Evolutionary conservation across 37 sponge, comb jelly and placozoan species (phyloP).

Genomic region (Oopsacas minuta): DNA sequence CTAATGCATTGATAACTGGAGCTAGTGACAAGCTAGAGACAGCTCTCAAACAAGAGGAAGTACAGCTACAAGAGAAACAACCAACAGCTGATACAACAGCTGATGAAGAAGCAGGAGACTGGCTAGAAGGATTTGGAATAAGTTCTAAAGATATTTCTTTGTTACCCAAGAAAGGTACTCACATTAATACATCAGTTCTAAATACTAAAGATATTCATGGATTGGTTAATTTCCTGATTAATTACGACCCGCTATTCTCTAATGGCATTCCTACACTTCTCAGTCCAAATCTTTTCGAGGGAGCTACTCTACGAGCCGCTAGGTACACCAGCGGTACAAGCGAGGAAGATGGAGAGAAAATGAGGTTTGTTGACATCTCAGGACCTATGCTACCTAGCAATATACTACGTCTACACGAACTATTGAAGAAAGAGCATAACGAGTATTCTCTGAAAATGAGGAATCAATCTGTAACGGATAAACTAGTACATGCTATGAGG

Average conservation of each 20-base stretch:
- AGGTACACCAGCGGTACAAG: neutral
- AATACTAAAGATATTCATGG: neutral
- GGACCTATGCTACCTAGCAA: neutral
- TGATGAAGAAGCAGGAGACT: neutral
- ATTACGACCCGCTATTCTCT: neutral
- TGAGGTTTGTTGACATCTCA: neutral
- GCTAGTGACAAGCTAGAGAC: neutral
- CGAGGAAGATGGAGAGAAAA: slow-evolving; percentile 2
- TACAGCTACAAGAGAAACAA: neutral
- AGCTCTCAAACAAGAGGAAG: neutral
- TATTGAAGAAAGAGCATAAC: neutral
- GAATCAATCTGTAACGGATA: neutral
- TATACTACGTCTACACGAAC: neutral
- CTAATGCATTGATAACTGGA: neutral
- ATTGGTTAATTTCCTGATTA: neutral
- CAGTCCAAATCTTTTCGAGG: neutral
- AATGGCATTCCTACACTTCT: neutral
- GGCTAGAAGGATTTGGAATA: neutral
- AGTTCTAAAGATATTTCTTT: neutral
- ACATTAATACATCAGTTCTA: neutral
- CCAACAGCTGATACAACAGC: neutral
- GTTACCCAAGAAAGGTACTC: neutral
- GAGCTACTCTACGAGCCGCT: neutral
- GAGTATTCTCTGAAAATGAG: neutral
- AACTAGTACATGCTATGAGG: neutral